A percentile compares a stretch with the other conserved stretches of the same genome.
Conservation (phyloP, 2,113 vertebrate genomes). For the Labrus mixtus region DNA sequence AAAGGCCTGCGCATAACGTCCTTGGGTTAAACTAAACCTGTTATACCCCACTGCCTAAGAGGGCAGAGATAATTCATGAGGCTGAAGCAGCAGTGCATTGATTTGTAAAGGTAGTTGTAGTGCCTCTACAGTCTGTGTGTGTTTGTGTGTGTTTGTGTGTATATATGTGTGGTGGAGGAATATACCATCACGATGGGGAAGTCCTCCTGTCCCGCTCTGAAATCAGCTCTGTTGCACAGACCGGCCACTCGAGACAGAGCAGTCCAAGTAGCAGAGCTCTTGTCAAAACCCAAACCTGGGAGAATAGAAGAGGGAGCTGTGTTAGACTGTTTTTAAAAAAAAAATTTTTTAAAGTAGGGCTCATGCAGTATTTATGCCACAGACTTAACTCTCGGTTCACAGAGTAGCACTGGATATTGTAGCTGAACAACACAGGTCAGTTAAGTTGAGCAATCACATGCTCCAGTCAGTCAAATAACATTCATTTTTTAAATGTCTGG, state of each 20-base stretch:
- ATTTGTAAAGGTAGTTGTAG: not conserved
- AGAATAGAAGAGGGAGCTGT: constrained; percentile 40
- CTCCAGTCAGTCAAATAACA: constrained; percentile 10
- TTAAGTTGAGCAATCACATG: constrained; percentile 40
- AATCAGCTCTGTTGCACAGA: constrained; percentile 92
- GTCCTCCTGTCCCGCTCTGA: constrained; percentile 89
- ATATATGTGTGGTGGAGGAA: constrained; percentile 17
- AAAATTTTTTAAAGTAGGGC: constrained; percentile 15
- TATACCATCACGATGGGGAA: constrained; percentile 88
- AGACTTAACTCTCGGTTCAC: constrained; percentile 43
- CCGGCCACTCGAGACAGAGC: constrained; percentile 89
- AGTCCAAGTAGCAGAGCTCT: constrained; percentile 88
- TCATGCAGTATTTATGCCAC: constrained; percentile 66
- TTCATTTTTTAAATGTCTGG: constrained; percentile 53
- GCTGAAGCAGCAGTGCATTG: not conserved
- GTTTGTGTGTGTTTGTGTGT: constrained; percentile 9
- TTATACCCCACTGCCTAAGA: constrained; percentile 1
- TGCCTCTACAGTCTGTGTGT: not conserved
- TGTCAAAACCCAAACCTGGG: constrained; percentile 89
- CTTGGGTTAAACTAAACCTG: constrained; percentile 37
- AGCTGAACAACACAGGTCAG: constrained; percentile 64
- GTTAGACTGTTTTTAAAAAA: constrained; percentile 42
- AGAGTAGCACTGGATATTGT: constrained; percentile 34
- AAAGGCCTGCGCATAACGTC: constrained; percentile 6
- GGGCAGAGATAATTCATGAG: constrained; percentile 33